phyloP scores from a whole-genome alignment of 2,113 vertebrate genomes.

The Galeopterus variegatus region DNA sequence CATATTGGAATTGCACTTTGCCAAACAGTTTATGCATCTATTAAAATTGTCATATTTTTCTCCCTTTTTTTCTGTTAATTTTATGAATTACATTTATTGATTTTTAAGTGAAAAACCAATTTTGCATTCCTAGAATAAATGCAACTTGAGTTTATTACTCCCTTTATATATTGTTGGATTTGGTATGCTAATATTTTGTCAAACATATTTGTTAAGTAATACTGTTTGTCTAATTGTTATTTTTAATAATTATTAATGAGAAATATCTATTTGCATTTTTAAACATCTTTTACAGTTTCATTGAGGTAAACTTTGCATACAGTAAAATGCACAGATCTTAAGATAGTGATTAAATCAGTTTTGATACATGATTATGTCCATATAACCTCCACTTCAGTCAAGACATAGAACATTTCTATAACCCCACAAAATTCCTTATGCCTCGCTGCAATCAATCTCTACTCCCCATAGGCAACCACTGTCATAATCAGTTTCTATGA shows the following conservation, averaged over 20 bases:
- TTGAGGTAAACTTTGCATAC: background rate
- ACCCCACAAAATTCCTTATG: background rate
- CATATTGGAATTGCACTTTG: background rate
- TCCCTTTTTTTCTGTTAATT: background rate
- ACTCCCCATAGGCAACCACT: background rate
- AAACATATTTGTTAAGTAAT: slow-evolving; percentile 35
- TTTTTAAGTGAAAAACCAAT: background rate
- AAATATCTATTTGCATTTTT: background rate
- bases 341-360: background rate
- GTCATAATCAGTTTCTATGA: background rate
- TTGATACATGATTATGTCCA: background rate
- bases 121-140: background rate
- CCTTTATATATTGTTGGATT: background rate
- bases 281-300: background rate
- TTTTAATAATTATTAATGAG: background rate
- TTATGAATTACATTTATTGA: background rate
- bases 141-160: background rate
- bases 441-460: background rate
- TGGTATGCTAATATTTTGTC: background rate
- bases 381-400: background rate
- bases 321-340: background rate
- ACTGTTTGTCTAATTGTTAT: background rate
- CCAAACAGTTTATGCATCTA: background rate
- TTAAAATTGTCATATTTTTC: background rate
- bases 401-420: background rate